Evolutionary conservation across 2,797 vertebrate species (phyloP), one percentile per base, ranked within the genome.

Genomic region (Telmatherina bonti): DNA sequence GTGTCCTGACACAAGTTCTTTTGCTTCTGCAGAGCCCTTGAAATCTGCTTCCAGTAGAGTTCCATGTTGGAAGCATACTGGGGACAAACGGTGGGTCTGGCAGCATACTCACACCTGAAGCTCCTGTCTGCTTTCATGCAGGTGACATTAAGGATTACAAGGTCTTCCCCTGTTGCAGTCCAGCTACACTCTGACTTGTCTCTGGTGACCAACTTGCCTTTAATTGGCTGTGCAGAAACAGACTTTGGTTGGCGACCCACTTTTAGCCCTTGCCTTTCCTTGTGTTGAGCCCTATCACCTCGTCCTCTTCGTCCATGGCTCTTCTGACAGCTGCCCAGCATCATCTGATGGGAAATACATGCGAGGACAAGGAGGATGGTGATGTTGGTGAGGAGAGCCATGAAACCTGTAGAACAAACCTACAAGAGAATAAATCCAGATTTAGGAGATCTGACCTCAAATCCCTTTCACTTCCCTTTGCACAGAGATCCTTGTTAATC

Each of bases 41-140:
- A 74, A 0, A 98, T 90, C 77, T 98, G 97, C 74, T 94, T 98
- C 97, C 97, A 98, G 83, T 95, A 98, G 5, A 64, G 59, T 38
- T 85, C 91, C 18, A 76, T 55, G 0, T 93, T 88, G 47, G 88
- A 78, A 1, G 62, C 41, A 27, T 94, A 95, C 51, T 92, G 84
- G 0, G 92, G 79, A 72, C 97, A 99, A 0, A 82, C 51, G 0
- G 88, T 61, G 0, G 96, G 96, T 1, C 90, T 90, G 49, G 95
- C 95, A 0, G 74, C 79, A 65, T 96, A 99, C 43, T 94, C 88
- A 0, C 97, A 99, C 74, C 91, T 88, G 72, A 96, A 93, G 29
- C 65, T 69, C 0, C 51, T 72, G 30, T 67, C 80, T 0, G 64
- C 83, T 0, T 82, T 93, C 52, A 79, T 93, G 83, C 97, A 99